These are phyloP conservation scores for Dinothrombium tinctorium DNA, from an alignment of 1,140 invertebrate species.

Conservation along the genomic window DNA sequence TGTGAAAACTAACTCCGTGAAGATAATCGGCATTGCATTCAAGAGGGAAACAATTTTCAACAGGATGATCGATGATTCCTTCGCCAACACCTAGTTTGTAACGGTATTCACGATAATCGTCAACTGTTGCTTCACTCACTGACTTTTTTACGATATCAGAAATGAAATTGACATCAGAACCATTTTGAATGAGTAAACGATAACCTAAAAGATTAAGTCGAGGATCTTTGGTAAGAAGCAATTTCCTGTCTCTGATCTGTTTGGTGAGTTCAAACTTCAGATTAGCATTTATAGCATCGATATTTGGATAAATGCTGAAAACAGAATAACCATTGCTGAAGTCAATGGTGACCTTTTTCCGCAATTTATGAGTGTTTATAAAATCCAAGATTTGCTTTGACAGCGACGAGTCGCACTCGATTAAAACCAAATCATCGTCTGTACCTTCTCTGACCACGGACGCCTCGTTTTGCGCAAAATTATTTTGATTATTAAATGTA, in stretches of 20 bases:
- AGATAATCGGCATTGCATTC: conserved; percentile 85
- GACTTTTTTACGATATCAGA: not conserved
- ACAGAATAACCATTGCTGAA: conserved; percentile 31
- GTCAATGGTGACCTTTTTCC: conserved; percentile 45
- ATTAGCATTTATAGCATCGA: not conserved
- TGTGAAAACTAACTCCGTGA: conserved; percentile 80
- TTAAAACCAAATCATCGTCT: conserved; percentile 29
- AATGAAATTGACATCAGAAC: not conserved
- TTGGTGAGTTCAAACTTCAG: not conserved
- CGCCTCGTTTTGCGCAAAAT: not conserved
- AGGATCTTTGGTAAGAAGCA: conserved; percentile 10
- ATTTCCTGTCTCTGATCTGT: not conserved
- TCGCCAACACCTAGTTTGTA: conserved; percentile 38
- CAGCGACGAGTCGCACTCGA: conserved; percentile 50
- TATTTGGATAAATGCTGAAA: conserved; percentile 34
- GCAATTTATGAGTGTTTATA: conserved; percentile 50
- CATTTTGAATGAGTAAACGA: not conserved
- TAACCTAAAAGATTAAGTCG: conserved; percentile 9
- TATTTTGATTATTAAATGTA: conserved; percentile 24
- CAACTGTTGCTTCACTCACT: conserved; percentile 8
- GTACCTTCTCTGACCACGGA: not conserved
- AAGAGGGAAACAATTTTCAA: conserved; percentile 58
- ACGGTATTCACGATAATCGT: conserved; percentile 25
- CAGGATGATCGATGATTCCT: conserved; percentile 52
- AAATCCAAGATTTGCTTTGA: conserved; percentile 38